Evolutionary conservation across 2,113 vertebrate species (phyloP).

Genomic region (Toxotes jaculatrix): DNA sequence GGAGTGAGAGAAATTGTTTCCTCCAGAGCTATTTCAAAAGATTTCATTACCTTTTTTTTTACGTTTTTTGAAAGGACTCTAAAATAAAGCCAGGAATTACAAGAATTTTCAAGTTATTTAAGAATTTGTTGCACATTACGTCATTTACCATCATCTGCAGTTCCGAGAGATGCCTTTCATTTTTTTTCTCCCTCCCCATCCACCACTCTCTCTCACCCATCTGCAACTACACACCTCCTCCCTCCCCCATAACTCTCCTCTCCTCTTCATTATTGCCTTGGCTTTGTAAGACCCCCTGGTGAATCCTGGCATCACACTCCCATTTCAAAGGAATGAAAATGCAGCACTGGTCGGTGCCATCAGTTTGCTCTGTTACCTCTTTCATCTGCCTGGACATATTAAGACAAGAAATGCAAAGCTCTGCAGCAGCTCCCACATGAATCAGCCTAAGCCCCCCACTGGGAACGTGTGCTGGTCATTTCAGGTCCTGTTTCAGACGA

Average conservation of each 20-base stretch:
- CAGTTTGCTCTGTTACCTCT: slow-evolving; percentile 64
- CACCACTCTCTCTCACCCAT: slow-evolving; percentile 22
- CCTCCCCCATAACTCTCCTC: slow-evolving; percentile 39
- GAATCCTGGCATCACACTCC: slow-evolving; percentile 70
- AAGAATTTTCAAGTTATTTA: slow-evolving; percentile 34
- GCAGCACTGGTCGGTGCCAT: slow-evolving; percentile 69
- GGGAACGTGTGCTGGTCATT: slow-evolving; percentile 70
- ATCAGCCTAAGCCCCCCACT: slow-evolving; percentile 62
- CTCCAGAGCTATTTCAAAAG: slow-evolving; percentile 3
- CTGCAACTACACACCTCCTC: slow-evolving; percentile 44
- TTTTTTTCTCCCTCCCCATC: neutral
- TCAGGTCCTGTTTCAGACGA: slow-evolving; percentile 49
- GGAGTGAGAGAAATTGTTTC: neutral
- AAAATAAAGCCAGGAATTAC: slow-evolving; percentile 4
- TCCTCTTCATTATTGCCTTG: slow-evolving; percentile 69
- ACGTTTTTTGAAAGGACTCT: neutral
- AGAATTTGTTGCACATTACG: slow-evolving; percentile 5
- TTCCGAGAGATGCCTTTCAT: neutral
- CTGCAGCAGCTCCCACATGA: slow-evolving; percentile 66
- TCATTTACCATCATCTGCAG: slow-evolving; percentile 20
- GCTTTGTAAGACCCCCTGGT: slow-evolving; percentile 72
- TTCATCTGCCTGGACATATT: slow-evolving; percentile 77
- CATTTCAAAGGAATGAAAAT: slow-evolving; percentile 74
- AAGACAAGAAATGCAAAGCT: slow-evolving; percentile 68
- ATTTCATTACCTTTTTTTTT: slow-evolving; percentile 9